Evolutionary conservation across 2,888 invertebrate species (phyloP), one percentile per base, ranked within the genome.

Genomic region (Pachymerium ferrugineum): DNA sequence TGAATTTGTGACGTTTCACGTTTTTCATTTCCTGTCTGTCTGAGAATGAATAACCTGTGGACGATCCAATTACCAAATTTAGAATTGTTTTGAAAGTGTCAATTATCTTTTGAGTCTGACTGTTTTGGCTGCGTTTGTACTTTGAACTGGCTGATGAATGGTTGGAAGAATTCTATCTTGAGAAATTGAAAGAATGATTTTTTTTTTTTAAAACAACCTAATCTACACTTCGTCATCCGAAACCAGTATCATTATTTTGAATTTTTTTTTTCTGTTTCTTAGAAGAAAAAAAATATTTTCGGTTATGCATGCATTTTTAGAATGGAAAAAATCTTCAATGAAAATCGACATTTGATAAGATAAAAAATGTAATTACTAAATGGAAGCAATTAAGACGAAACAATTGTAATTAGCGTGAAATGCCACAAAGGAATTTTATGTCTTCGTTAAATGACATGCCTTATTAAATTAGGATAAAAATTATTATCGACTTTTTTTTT

Each of bases 61-160:
- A 47, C 22, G 47, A 47, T 47, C 47, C 16, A 47, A 47, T 47
- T 47, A 47, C 47, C 47, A 47, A 47, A 47, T 47, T 47, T 47
- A 47, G 47, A 47, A 47, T 47, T 47, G 47, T 47, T 47, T 47
- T 47, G 16, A 47, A 47, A 47, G 47, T 47, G 47, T 47, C 47
- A 47, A 47, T 47, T 47, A 47, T 19, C 47, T 4, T 3, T 16
- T 6, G 22, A 19, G 8, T 8, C 47, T 16, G 47, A 19, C 47
- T 47, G 47, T 47, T 47, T 47, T 47, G 47, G 47, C 47, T 47
- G 47, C 47, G 16, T 4, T 47, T 47, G 47, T 47, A 47, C 47
- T 47, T 47, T 47, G 47, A 47, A 47, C 47, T 38, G 6, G 16
- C 47, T 47, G 47, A 47, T 16, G 47, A 47, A 47, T 47, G 47